phyloP scores from a whole-genome alignment of 2,888 invertebrate genomes.

The Choreutis nemorana region DNA sequence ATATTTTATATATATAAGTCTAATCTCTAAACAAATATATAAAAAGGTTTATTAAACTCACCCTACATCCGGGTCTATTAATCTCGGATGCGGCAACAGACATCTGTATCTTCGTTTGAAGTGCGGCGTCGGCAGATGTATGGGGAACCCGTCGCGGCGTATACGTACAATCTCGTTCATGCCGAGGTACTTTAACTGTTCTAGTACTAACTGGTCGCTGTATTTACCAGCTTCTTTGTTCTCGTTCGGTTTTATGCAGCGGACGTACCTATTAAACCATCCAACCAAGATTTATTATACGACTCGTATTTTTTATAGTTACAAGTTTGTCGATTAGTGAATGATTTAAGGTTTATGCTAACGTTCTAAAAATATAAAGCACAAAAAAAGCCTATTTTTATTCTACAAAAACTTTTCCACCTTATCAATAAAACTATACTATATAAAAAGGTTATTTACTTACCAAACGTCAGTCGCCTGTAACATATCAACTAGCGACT shows the following conservation, averaged over 20 bases:
- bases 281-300: background rate
- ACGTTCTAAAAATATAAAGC: background rate
- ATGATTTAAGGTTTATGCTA: background rate
- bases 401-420: background rate
- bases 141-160: conserved; percentile 87
- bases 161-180: conserved; percentile 94
- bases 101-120: conserved; percentile 83
- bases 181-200: conserved; percentile 88
- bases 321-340: no score
- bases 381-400: background rate
- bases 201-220: conserved; percentile 80
- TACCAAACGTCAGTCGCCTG: conserved; percentile 91
- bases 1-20: background rate
- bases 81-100: conserved; percentile 64
- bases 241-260: conserved; percentile 92
- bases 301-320: background rate
- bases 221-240: conserved; percentile 83
- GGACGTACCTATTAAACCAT: conserved; percentile 72
- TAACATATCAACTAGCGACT: conserved; percentile 87
- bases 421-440: background rate
- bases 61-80: conserved; percentile 34
- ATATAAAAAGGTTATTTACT: conserved; percentile 13
- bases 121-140: conserved; percentile 80
- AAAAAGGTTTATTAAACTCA: conserved; percentile 17
- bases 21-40: conserved; percentile 3